Evolutionary conservation across 1,140 invertebrate genomes (phyloP), one percentile per base, ranked within the genome.

Genomic region (Drosophila bifasciata): DNA sequence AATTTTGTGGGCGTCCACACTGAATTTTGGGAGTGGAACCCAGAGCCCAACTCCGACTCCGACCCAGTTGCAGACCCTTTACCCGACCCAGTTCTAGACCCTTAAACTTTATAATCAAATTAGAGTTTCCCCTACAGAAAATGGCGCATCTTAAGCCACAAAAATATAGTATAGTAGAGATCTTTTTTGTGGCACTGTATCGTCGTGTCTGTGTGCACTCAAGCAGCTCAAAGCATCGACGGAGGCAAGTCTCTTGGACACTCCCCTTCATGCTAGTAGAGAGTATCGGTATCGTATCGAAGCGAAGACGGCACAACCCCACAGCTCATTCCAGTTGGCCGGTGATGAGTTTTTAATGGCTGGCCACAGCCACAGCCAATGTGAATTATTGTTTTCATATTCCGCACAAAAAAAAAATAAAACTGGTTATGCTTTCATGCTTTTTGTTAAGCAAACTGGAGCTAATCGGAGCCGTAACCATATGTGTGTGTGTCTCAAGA

Each of bases 311-410:
- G 45, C 52, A 21, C 51, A 56, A 71, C 69, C 70, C 70, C 70
- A 70, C 67, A 49, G 81, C 64, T 74, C 73, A 81, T 85, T 86
- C 81, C 81, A 86, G 81, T 86, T 86, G 81, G 81, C 46, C 79
- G 77, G 68, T 86, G 81, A 86, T 86, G 81, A 86, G 81, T 74
- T 86, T 86, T 86, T 86, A 86, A 86, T 86, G 81, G 81, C 81
- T 56, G 79, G 79, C 79, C n/a, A n/a, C n/a, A n/a, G n/a, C n/a
- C n/a, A n/a, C 19, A 57, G 63, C 79, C 78, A 81, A 81, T 81
- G 76, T 85, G 77, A 85, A 61, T 69, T 80, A 86, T 84, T 79
- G 77, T 76, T 74, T 75, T 63, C 48, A 53, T 61, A 21, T 51
- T 59, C 44, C 46, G 44, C 59, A 28, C 15, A 13, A 36, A 63